Base-by-base conservation (phyloP, 2,113 vertebrate species). In the Passerina amoena region DNA sequence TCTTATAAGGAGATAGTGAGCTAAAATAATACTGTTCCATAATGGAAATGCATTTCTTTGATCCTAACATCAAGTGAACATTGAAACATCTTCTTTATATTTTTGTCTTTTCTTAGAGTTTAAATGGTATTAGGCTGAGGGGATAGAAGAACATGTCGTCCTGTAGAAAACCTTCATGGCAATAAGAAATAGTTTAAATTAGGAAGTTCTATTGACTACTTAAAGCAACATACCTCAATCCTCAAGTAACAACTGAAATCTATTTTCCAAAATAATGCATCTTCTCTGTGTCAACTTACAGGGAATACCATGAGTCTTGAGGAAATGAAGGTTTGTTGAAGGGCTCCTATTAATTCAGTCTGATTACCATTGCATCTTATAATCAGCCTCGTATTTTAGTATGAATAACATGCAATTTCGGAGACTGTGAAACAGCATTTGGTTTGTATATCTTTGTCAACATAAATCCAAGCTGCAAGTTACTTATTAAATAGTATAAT, bases 331-430 rank as follows among this genome's bases (percentile, higher is more conserved):
- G 60, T 97, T 96, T 97, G 76, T 96, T 97, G 97, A 94, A 97
- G 84, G 83, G 88, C 54, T 94, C 21, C 91, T 97, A 98, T 98
- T 98, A 98, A 98, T 98, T 98, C 92, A 97, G 83, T 92, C 96
- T 98, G 97, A 97, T 97, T 97, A 96, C 82, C 84, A 96, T 35
- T 97, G 95, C 97, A 96, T 97, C 90, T 97, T 97, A 97, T 96
- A 97, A 98, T 98, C 97, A 97, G 97, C 71, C 83, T 98, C 96
- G 94, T 97, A 97, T 97, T 97, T 98, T 95, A 96, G 70, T 73
- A 90, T 96, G 92, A 98, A 97, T 97, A 98, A 96, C 96, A 95
- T 96, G 78, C 83, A 97, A 85, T 97, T 98, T 98, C 90, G 80
- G 65, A 96, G 77, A 91, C 90, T 95, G 40, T 53, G 69, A 97